A percentile compares a stretch with the other conserved stretches of the same genome.
phyloP scores from a whole-genome alignment of 2,888 invertebrate species.

The Acanthoscelides obtectus region DNA sequence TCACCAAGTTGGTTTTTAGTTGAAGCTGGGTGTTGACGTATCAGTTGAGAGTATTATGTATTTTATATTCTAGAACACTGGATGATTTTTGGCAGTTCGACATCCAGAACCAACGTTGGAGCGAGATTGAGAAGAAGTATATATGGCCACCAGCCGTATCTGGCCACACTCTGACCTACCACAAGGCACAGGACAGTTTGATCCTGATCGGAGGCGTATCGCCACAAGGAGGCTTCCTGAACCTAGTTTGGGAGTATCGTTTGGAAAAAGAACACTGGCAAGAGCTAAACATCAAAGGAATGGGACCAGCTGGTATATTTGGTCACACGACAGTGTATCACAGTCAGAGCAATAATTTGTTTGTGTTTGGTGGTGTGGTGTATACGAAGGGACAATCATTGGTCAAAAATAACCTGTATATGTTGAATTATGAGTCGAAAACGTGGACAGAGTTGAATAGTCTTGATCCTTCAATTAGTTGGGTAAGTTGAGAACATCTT shows the following conservation, averaged over 20 bases:
- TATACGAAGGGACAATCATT: constrained; percentile 57
- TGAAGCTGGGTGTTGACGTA: too few relatives aligned
- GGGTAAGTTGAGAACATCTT: constrained; percentile 48
- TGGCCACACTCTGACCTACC: constrained; percentile 83
- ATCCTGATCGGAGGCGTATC: constrained; percentile 86
- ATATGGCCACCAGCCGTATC: constrained; percentile 72
- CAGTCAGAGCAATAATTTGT: constrained; percentile 72
- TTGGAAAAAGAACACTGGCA: constrained; percentile 71
- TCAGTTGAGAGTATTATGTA: too few relatives aligned
- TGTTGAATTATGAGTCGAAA: constrained; percentile 70
- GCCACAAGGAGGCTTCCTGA: constrained; percentile 67
- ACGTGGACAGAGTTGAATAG: constrained; percentile 62
- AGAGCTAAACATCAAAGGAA: constrained; percentile 63
- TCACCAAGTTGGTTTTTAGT: too few relatives aligned
- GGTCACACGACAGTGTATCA: constrained; percentile 90
- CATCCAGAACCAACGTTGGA: constrained; percentile 78
- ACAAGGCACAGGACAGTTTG: constrained; percentile 69
- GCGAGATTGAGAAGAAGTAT: constrained; percentile 55
- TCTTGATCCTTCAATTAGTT: constrained; percentile 31
- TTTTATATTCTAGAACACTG: constrained; percentile 55
- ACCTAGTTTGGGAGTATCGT: constrained; percentile 76
- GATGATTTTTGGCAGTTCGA: constrained; percentile 92
- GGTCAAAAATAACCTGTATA: constrained; percentile 74
- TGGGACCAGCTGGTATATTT: constrained; percentile 75
- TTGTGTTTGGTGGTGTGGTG: constrained; percentile 84